Percentiles rank a stretch among this genome's conserved stretches.
Conservation (phyloP, 2,113 vertebrate genomes). For the Osmerus eperlanus region DNA sequence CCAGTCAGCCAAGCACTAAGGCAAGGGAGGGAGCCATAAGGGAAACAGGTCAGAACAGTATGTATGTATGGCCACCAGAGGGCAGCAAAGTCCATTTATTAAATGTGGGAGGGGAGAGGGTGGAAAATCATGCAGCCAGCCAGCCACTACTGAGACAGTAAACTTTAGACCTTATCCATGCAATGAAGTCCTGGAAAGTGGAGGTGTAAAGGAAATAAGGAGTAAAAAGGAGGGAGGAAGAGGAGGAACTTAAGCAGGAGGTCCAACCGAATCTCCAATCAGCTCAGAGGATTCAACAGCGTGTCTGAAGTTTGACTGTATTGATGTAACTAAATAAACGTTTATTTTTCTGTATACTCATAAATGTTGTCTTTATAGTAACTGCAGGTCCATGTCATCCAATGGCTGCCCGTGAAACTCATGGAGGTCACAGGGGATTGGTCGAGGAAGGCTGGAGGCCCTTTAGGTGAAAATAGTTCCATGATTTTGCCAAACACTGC, state of each 20-base stretch:
- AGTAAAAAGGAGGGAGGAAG: not conserved
- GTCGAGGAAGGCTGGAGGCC: not conserved
- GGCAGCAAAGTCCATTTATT: not conserved
- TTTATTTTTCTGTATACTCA: not conserved
- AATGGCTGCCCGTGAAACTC: not conserved
- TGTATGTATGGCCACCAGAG: not conserved
- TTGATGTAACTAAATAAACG: not conserved
- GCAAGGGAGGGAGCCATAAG: not conserved
- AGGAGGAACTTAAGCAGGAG: not conserved
- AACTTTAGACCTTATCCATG: not conserved
- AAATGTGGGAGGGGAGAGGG: not conserved
- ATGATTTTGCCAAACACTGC: conserved; percentile 8
- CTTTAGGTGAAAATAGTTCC: not conserved
- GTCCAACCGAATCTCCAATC: conserved; percentile 58
- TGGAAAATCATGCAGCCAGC: conserved; percentile 29
- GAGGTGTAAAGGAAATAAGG: not conserved
- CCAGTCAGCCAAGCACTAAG: conserved; percentile 89
- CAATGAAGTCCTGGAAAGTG: too few species aligned
- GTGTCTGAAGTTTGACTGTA: not conserved
- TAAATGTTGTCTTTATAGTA: not conserved
- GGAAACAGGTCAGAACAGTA: not conserved
- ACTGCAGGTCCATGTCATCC: too few species aligned
- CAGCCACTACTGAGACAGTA: not conserved
- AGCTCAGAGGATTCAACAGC: conserved; percentile 44
- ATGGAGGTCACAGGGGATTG: not conserved